Evolutionary conservation across 2,113 vertebrate genomes (phyloP), one percentile per base, ranked within the genome.

Genomic region (Prietella phreatophila): DNA sequence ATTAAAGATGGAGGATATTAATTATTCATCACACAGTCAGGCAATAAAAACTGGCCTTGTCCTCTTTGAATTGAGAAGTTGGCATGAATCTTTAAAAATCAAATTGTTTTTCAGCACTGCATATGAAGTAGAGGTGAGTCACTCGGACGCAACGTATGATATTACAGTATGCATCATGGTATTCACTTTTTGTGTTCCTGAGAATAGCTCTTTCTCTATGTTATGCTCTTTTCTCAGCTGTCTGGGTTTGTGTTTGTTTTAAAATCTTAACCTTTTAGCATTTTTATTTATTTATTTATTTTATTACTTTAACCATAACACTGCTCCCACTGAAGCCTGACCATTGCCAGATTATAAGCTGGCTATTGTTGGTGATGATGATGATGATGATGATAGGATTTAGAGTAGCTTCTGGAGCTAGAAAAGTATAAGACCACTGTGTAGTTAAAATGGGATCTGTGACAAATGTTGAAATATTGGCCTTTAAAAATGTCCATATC

Each of bases 1-100:
- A 88, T 89, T 92, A 87, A 91, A 88, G 67, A 89, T 83, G 76
- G 85, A 87, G 86, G 55, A 79, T 83, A 84, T 92, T 88, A 89
- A 91, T 91, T 91, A 91, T 91, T 92, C 55, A 89, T 88, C 36
- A 47, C 42, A 76, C 55, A 86, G 86, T 84, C 83, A 84, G 83
- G 82, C 79, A 76, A 65, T 86, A 83, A 73, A 82, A 88, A 27
- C 61, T 61, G 82, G 80, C 80, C 58, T 30, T 85, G 71, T 79
- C 60, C 61, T 88, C 30, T 80, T 67, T 47, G 42, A 47, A 47
- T 47, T 47, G 42, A 47, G 42, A 47, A 47, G 5, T 47, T 47
- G 42, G 5, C 42, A 47, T 47, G 42, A 47, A 47, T 47, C 42
- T 7, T 47, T 47, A 47, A 47, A 47, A 47, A 47, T 65, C n/a